Conservation (phyloP, 2,888 invertebrate genomes). For the Matsumyia berberina region DNA sequence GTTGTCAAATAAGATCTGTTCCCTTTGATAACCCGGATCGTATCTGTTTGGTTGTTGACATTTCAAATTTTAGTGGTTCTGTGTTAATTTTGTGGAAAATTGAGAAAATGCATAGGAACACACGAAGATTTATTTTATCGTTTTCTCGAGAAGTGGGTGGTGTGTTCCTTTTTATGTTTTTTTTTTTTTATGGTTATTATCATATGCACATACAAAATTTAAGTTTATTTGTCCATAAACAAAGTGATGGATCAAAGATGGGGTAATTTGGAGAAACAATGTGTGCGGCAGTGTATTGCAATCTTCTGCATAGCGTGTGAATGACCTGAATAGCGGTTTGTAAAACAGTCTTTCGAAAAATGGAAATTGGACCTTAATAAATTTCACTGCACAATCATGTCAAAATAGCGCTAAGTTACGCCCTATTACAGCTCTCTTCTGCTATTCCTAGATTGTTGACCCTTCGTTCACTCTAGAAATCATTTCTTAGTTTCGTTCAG, state of each 20-base stretch:
- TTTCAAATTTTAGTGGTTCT: constrained; percentile 28
- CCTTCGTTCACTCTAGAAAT: too few species aligned
- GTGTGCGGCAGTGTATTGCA: too few species aligned
- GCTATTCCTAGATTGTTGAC: too few species aligned
- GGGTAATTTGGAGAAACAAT: not conserved
- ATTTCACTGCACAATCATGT: too few species aligned
- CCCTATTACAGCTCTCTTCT: too few species aligned
- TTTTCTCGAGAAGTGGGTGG: constrained; percentile 16
- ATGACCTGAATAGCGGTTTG: too few species aligned
- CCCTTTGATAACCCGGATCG: constrained; percentile 31
- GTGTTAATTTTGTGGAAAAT: constrained; percentile 52
- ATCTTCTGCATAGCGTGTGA: too few species aligned
- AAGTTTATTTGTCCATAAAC: not conserved
- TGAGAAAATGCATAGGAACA: constrained; percentile 4
- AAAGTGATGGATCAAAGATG: not conserved
- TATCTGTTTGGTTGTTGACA: constrained; percentile 17
- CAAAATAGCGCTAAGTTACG: too few species aligned
- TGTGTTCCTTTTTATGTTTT: constrained; percentile 12
- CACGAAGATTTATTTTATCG: constrained; percentile 12
- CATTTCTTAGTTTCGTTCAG: too few species aligned
- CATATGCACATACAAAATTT: not conserved
- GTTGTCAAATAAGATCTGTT: constrained; percentile 47
- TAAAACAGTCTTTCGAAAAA: too few species aligned
- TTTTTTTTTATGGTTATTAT: constrained; percentile 1
- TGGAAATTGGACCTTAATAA: too few species aligned